Evolutionary conservation across 2,888 invertebrate genomes (phyloP).

Genomic region (Cynaeus angustus): DNA sequence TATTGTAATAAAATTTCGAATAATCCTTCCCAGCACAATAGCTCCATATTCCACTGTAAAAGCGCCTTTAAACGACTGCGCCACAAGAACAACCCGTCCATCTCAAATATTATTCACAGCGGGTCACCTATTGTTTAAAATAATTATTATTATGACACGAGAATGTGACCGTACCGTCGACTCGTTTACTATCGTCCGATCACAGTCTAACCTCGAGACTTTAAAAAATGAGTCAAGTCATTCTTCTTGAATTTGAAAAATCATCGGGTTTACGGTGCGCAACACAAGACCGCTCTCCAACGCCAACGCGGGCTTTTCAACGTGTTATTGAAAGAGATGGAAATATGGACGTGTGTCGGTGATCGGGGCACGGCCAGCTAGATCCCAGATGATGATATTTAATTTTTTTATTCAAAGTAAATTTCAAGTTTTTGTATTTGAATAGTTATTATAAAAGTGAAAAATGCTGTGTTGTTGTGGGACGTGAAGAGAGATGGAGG

Average conservation of each 20-base stretch:
- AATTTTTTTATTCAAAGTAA: conserved; percentile 58
- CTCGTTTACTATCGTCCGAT: conserved; percentile 41
- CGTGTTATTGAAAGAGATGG: conserved; percentile 37
- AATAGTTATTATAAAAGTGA: conserved; percentile 52
- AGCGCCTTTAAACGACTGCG: conserved; percentile 58
- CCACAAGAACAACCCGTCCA: conserved; percentile 57
- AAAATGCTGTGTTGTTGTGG: conserved; percentile 55
- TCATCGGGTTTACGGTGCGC: conserved; percentile 65
- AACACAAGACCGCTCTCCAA: conserved; percentile 11
- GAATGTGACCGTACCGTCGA: conserved; percentile 59
- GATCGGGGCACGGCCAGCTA: conserved; percentile 31
- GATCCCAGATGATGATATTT: conserved; percentile 57
- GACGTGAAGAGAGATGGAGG: conserved; percentile 45
- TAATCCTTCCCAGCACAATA: conserved; percentile 60
- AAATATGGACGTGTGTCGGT: conserved; percentile 17
- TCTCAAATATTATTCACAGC: conserved; percentile 66
- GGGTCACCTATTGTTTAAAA: conserved; percentile 71
- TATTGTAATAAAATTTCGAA: conserved; percentile 63
- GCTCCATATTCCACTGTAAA: conserved; percentile 61
- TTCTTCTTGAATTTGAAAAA: conserved; percentile 72
- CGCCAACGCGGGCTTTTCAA: background rate
- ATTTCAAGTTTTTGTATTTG: conserved; percentile 53
- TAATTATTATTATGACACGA: conserved; percentile 69
- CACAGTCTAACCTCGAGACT: conserved; percentile 63
- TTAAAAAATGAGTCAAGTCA: conserved; percentile 71